phyloP scores from a whole-genome alignment of 2,797 vertebrate genomes.

The Pipistrellus kuhlii region DNA sequence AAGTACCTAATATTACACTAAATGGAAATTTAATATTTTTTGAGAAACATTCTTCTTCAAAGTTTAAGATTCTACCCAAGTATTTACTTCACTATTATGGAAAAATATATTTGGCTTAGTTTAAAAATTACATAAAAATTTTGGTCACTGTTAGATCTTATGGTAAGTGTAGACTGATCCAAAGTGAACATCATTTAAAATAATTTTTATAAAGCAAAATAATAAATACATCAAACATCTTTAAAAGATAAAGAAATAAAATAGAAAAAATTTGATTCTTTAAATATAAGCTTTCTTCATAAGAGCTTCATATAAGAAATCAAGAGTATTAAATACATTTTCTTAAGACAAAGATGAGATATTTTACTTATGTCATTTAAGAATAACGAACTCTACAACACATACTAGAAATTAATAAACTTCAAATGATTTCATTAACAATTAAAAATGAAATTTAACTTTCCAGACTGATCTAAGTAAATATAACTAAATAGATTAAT shows the following conservation, averaged over 20 bases:
- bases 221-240: background rate
- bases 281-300: conserved; percentile 11
- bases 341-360: conserved; percentile 26
- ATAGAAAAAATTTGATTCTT: conserved; percentile 24
- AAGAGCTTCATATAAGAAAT: background rate
- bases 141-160: background rate
- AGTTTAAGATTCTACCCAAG: background rate
- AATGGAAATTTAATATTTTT: background rate
- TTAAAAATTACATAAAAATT: conserved; percentile 33
- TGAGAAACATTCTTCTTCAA: background rate
- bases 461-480: conserved; percentile 30
- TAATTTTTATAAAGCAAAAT: background rate
- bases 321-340: background rate
- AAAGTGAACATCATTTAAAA: background rate
- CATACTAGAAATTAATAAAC: background rate
- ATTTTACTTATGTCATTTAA: background rate
- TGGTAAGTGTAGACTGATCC: background rate
- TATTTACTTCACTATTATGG: background rate
- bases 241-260: conserved; percentile 20
- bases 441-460: conserved; percentile 27
- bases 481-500: background rate
- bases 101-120: background rate
- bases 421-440: conserved; percentile 1
- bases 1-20: background rate
- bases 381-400: background rate